Evolutionary conservation across 1,140 invertebrate genomes (phyloP).

Genomic region (Archegozetes longisetosus): DNA sequence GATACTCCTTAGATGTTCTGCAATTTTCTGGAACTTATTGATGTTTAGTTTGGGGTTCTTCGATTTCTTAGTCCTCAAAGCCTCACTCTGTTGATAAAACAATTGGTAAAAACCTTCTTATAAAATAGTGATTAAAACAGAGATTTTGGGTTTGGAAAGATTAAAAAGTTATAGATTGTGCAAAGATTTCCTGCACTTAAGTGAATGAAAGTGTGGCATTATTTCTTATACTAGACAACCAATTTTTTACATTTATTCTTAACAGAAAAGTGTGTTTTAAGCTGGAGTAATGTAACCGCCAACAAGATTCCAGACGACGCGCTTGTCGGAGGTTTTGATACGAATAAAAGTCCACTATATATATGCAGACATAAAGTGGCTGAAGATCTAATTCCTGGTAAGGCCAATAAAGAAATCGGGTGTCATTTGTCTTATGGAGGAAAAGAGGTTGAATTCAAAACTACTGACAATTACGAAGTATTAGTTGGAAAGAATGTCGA

Average conservation of each 20-base stretch:
- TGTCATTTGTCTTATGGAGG: constrained; percentile 8
- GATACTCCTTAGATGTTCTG: too few species aligned
- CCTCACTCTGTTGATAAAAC: too few species aligned
- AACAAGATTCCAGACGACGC: background rate
- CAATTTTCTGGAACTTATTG: too few species aligned
- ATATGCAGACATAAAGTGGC: constrained; percentile 1
- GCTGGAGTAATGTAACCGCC: background rate
- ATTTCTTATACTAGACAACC: background rate
- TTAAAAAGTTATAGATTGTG: too few species aligned
- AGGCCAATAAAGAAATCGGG: background rate
- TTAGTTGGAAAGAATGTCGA: background rate
- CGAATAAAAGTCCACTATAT: background rate
- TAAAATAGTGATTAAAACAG: too few species aligned
- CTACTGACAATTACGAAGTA: background rate
- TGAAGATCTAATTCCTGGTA: constrained; percentile 1
- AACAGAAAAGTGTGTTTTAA: background rate
- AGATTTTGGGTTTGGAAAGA: too few species aligned
- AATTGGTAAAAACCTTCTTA: too few species aligned
- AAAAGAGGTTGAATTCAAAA: background rate
- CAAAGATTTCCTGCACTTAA: too few species aligned
- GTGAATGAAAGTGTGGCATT: too few species aligned
- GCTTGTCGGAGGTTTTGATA: background rate
- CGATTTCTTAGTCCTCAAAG: too few species aligned
- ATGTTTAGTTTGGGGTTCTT: too few species aligned
- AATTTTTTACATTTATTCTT: background rate